Evolutionary conservation across 1,140 invertebrate genomes (phyloP).

Genomic region (Pemphigus obesinymphae): DNA sequence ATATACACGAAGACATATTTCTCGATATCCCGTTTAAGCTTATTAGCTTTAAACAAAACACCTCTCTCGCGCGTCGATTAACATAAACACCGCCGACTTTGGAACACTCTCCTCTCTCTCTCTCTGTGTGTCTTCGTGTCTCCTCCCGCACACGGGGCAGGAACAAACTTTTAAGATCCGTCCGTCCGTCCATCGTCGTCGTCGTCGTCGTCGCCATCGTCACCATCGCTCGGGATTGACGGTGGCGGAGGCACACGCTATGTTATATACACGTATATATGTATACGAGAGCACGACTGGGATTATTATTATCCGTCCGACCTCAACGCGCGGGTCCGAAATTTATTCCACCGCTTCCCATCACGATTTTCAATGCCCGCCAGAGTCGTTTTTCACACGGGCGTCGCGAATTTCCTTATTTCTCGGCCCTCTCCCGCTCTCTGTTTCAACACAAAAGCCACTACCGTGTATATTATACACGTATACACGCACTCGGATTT

Average conservation of each 20-base stretch:
- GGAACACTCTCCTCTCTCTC: not conserved
- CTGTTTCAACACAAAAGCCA: no score
- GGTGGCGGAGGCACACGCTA: not conserved
- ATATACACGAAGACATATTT: not conserved
- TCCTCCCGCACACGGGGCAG: no score
- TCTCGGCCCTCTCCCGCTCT: not conserved
- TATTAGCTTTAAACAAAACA: constrained; percentile 32
- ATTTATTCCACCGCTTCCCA: not conserved
- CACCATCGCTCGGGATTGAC: not conserved
- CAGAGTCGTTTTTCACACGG: not conserved
- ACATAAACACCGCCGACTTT: constrained; percentile 5
- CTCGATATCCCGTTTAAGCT: constrained; percentile 28
- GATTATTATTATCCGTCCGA: constrained; percentile 30
- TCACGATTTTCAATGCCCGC: not conserved
- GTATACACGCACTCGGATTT: not conserved
- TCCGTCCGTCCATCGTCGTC: not conserved
- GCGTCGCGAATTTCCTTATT: not conserved
- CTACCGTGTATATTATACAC: not conserved
- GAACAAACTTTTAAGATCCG: constrained; percentile 8
- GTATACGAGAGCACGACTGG: not conserved
- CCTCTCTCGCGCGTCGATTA: constrained; percentile 8
- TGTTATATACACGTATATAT: not conserved
- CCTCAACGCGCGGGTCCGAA: not conserved
- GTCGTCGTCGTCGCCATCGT: not conserved
- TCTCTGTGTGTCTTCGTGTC: no score